Percentiles rank a stretch among this genome's conserved stretches.
phyloP scores from a whole-genome alignment of 2,113 vertebrate genomes.

The Ctenodactylus gundi region DNA sequence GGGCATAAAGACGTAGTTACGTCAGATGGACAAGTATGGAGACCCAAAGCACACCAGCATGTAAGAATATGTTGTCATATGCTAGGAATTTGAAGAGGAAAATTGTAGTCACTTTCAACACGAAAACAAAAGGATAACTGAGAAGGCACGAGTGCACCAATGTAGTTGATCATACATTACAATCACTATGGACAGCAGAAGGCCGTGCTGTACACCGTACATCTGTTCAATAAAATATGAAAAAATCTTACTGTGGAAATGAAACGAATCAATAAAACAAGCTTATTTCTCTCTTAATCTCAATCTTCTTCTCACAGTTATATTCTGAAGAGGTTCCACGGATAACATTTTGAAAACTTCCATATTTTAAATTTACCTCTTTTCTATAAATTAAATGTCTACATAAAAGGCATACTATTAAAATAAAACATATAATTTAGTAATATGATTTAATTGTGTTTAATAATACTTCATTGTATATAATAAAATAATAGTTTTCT shows the following conservation, averaged over 20 bases:
- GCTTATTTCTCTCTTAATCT: not conserved
- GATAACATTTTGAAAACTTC: not conserved
- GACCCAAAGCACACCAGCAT: not conserved
- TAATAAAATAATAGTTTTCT: not conserved
- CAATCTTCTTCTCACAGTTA: not conserved
- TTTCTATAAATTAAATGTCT: not conserved
- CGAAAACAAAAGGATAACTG: no score
- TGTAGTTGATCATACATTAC: not conserved
- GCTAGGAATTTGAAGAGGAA: not conserved
- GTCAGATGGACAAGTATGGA: not conserved
- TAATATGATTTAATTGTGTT: not conserved
- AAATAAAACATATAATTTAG: not conserved
- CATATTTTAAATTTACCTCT: not conserved
- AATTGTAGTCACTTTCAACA: not conserved
- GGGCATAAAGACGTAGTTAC: not conserved
- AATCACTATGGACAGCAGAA: no score
- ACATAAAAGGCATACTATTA: not conserved
- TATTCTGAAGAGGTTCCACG: not conserved
- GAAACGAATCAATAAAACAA: not conserved
- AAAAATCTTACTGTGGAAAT: not conserved
- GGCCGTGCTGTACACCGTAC: not conserved
- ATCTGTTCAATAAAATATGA: not conserved
- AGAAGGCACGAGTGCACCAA: no score
- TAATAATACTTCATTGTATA: not conserved
- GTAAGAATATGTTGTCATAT: not conserved